Conservation (phyloP, 2,797 vertebrate genomes). For the Melanotaenia nigrans region DNA sequence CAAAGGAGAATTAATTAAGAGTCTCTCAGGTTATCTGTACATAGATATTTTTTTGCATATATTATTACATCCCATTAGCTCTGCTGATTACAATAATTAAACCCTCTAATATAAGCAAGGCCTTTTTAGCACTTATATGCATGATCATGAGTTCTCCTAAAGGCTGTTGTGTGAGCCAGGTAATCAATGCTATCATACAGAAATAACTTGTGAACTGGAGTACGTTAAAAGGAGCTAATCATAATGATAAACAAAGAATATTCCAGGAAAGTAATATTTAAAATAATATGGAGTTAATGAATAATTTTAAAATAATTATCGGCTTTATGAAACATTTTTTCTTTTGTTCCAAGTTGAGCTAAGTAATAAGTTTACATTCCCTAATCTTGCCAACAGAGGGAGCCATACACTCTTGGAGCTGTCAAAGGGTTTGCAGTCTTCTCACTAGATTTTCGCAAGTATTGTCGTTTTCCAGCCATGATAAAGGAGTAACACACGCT, state of each 20-base stretch:
- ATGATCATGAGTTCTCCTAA: background rate
- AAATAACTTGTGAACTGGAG: background rate
- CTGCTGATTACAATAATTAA: background rate
- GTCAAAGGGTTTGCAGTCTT: constrained; percentile 20
- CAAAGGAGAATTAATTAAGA: background rate
- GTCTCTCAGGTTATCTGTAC: too few species aligned
- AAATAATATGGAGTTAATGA: background rate
- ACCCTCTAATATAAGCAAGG: background rate
- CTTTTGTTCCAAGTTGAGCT: background rate
- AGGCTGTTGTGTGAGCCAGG: background rate
- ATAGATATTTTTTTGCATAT: background rate
- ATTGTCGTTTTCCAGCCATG: constrained; percentile 23
- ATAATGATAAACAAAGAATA: background rate
- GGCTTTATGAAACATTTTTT: background rate
- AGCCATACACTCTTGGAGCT: constrained; percentile 47
- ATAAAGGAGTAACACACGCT: constrained; percentile 23
- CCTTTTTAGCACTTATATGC: background rate
- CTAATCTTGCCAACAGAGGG: constrained; percentile 65
- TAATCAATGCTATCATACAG: background rate
- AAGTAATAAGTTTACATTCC: constrained; percentile 7
- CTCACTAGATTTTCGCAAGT: constrained; percentile 13
- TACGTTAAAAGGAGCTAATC: background rate
- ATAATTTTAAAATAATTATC: background rate
- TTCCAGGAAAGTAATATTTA: background rate
- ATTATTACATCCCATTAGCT: background rate